These are phyloP conservation scores for Corapipo altera DNA, from an alignment of 2,113 vertebrate species.

Conservation along the genomic window DNA sequence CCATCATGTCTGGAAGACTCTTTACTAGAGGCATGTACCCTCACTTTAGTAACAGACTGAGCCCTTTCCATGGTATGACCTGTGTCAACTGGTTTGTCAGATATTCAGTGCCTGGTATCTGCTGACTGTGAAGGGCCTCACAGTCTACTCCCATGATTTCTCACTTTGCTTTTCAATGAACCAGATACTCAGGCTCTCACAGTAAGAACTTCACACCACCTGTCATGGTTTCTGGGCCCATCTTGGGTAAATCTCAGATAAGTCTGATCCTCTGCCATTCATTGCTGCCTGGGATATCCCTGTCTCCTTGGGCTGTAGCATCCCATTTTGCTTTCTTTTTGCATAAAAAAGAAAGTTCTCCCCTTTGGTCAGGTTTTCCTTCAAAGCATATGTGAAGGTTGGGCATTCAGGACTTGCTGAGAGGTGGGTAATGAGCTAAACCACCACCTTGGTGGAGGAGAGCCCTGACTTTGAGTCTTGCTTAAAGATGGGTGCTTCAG, in stretches of 20 bases:
- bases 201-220: not conserved
- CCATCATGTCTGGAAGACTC: not conserved
- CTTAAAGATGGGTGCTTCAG: not conserved
- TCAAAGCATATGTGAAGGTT: too few species aligned
- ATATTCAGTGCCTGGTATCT: not conserved
- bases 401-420: not conserved
- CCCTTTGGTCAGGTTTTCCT: too few species aligned
- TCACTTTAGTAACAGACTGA: not conserved
- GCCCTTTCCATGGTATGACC: too few species aligned
- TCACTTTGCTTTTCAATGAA: not conserved
- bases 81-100: not conserved
- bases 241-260: not conserved
- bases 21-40: not conserved
- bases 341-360: too few species aligned
- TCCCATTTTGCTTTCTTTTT: too few species aligned
- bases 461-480: accelerated
- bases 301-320: not conserved
- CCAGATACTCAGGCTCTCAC: not conserved
- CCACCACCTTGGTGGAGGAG: not conserved
- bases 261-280: not conserved
- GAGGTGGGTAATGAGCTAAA: not conserved
- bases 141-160: not conserved
- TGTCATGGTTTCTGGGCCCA: not conserved
- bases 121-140: not conserved
- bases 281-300: not conserved